Conservation (phyloP, 1,140 invertebrate genomes). For the Drosophila sp. region DNA sequence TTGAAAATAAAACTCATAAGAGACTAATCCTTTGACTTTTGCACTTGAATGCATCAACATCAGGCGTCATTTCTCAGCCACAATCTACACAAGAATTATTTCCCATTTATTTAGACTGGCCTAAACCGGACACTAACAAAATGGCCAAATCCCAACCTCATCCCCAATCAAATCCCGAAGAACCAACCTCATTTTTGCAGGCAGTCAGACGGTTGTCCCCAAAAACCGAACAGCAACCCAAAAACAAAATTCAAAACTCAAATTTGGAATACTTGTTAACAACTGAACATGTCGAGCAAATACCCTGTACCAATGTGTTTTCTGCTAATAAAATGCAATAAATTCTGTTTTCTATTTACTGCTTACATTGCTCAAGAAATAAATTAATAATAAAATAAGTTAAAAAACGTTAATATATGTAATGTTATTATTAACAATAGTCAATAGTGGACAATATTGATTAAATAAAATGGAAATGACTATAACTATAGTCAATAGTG, state of each 20-base stretch:
- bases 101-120: conserved; percentile 35
- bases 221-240: conserved; percentile 1
- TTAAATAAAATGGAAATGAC: too few relatives aligned
- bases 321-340: too few relatives aligned
- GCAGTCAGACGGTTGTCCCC: background rate
- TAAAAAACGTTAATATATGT: too few relatives aligned
- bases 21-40: too few relatives aligned
- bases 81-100: conserved; percentile 25
- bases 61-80: conserved; percentile 10
- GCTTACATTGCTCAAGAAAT: too few relatives aligned
- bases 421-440: too few relatives aligned
- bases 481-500: too few relatives aligned
- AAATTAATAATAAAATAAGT: too few relatives aligned
- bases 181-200: conserved; percentile 12
- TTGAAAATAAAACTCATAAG: too few relatives aligned
- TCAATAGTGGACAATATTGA: too few relatives aligned
- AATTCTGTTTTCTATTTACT: too few relatives aligned
- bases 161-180: background rate
- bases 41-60: background rate
- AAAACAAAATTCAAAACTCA: conserved; percentile 9
- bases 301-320: background rate
- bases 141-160: conserved; percentile 24
- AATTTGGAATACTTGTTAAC: background rate
- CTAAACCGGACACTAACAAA: conserved; percentile 2
- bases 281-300: background rate